Base-by-base conservation (phyloP, 2,888 invertebrate genomes). In the Corythucha ciliata region DNA sequence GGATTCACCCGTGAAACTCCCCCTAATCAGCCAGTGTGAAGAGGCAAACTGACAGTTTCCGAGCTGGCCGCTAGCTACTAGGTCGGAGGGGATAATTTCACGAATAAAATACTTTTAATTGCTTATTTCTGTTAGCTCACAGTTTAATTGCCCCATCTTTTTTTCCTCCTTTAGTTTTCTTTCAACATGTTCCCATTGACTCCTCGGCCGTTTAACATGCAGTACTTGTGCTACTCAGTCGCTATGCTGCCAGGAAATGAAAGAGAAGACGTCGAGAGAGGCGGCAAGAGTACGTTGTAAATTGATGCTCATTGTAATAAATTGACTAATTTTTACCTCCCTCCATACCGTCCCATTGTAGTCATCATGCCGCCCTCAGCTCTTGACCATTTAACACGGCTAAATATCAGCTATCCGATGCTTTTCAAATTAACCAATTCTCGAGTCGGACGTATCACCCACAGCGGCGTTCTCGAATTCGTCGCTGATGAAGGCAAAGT, bases 401-500 rank as follows among this genome's bases (percentile, higher is more conserved):
- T 93, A 20, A 96, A 96, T 69, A 92, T 97, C 57, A 91, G 87
- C 65, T 98, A 97, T 66, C 98, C 98, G 0, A 98, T 98, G 97
- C 75, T 98, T 53, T 98, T 98, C 68, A 96, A 94, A 68, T 71
- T 98, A 27, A 87, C 81, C 22, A 96, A 96, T 67, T 82, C 81
- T 61, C 85, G 83, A 64, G 82, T 82, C 5, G 81, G 81, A 58
- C 76, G 92, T 55, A 74, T 81, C 25, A 94, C 96, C 8, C 97
- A 98, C 67, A 91, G 92, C 67, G 93, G 93, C 48, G 97, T 98
- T 0, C 69, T 98, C 57, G 98, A 98, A 69, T 98, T 98, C 74
- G 92, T 97, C 6, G 97, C 98, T 8, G 96, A 97, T 67, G 98
- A 99, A 70, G 97, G 96, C 24, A 88, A 87, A 71, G 91, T 93